Evolutionary conservation across 2,797 vertebrate genomes (phyloP).

Genomic region (Myotis planiceps): DNA sequence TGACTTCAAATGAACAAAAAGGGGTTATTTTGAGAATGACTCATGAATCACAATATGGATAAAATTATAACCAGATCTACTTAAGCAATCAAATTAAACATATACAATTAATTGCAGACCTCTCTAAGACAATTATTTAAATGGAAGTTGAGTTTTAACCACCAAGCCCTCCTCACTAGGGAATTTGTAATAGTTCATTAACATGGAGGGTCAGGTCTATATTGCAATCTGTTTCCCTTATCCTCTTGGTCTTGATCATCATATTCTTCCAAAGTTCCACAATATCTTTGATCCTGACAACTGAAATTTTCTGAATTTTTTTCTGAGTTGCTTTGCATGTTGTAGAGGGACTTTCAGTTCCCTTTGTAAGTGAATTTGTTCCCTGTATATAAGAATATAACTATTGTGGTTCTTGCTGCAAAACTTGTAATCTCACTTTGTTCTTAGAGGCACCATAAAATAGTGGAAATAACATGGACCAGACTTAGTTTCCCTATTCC

Average conservation of each 20-base stretch:
- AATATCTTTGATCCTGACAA: slow-evolving; percentile 33
- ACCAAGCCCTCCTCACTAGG: slow-evolving; percentile 45
- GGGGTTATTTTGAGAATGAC: slow-evolving; percentile 60
- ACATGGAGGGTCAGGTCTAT: background rate
- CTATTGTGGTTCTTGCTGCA: background rate
- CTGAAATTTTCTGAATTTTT: background rate
- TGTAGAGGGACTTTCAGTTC: background rate
- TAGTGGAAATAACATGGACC: background rate
- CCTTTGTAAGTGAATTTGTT: slow-evolving; percentile 7
- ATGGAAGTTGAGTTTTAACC: slow-evolving; percentile 62
- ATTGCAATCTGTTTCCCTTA: background rate
- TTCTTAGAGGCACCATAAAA: background rate
- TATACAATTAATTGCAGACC: slow-evolving; percentile 70
- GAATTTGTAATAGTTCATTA: slow-evolving; percentile 61
- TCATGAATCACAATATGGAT: slow-evolving; percentile 59
- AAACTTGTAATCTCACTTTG: background rate
- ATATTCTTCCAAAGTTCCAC: background rate
- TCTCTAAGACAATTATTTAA: slow-evolving; percentile 70
- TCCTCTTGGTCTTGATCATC: slow-evolving; percentile 2
- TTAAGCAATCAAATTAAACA: slow-evolving; percentile 75
- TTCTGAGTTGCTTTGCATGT: background rate
- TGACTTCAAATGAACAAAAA: slow-evolving; percentile 60
- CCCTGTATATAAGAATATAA: background rate
- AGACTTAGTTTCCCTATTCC: background rate
- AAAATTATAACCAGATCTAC: slow-evolving; percentile 79